These are phyloP conservation scores for Paracanthobrama guichenoti DNA, from an alignment of 2,113 vertebrate species.

Conservation along the genomic window DNA sequence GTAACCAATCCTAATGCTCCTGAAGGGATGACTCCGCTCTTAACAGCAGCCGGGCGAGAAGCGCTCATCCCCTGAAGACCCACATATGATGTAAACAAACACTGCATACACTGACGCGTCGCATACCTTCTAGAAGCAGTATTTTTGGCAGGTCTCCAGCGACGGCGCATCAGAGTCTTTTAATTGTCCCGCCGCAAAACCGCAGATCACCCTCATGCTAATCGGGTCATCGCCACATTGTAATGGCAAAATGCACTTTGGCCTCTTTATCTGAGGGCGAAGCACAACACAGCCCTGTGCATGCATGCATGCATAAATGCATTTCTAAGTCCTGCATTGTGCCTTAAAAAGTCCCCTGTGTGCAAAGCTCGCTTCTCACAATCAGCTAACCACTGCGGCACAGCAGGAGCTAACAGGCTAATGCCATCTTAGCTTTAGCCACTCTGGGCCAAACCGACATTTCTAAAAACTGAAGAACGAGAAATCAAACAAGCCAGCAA, in stretches of 20 bases:
- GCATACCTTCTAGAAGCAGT: constrained; percentile 11
- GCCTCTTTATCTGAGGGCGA: constrained; percentile 51
- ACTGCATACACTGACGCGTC: background rate
- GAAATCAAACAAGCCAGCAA: constrained; percentile 3
- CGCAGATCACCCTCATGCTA: constrained; percentile 45
- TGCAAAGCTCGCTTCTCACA: constrained; percentile 42
- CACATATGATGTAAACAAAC: constrained; percentile 52
- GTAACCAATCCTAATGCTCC: constrained; percentile 51
- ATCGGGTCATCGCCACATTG: constrained; percentile 69
- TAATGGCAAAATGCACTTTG: constrained; percentile 57
- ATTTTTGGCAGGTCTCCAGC: constrained; percentile 67
- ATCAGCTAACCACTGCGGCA: background rate
- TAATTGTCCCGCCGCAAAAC: constrained; percentile 60
- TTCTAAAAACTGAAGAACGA: background rate
- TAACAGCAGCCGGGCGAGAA: constrained; percentile 57
- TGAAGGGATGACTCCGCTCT: constrained; percentile 53
- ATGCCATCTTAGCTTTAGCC: constrained; percentile 16
- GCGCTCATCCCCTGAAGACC: constrained; percentile 61
- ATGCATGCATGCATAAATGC: constrained; percentile 35
- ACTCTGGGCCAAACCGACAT: background rate
- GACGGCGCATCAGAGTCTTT: constrained; percentile 59
- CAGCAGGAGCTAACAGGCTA: constrained; percentile 22
- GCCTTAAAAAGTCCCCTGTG: background rate
- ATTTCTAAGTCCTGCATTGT: constrained; percentile 18
- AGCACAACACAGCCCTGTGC: background rate